Percentiles rank a stretch among this genome's conserved stretches.
phyloP scores from a whole-genome alignment of 1,140 invertebrate genomes.

The Lithobius niger region DNA sequence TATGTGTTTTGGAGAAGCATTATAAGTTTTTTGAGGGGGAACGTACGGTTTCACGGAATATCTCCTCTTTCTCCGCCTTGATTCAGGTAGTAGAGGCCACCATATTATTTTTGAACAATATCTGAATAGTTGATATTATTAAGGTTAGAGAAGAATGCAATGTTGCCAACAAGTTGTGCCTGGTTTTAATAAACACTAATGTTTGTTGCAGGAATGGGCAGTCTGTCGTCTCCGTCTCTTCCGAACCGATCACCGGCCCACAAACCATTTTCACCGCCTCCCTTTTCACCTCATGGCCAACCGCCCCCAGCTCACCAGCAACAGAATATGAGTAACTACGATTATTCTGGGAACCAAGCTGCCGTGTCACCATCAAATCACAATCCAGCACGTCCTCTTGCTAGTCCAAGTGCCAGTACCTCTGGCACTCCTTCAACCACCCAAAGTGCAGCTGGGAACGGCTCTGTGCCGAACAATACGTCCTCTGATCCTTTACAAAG shows the following conservation, averaged over 20 bases:
- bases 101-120: too few relatives aligned
- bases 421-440: slow-evolving; percentile 5
- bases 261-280: slow-evolving; percentile 17
- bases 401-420: background rate
- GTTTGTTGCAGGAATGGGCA: too few relatives aligned
- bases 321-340: background rate
- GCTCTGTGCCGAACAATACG: slow-evolving; percentile 5
- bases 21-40: too few relatives aligned
- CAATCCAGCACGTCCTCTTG: background rate
- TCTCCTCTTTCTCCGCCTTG: too few relatives aligned
- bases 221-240: slow-evolving; percentile 13
- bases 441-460: slow-evolving; percentile 7
- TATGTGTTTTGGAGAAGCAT: too few relatives aligned
- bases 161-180: too few relatives aligned
- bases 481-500: slow-evolving; percentile 23
- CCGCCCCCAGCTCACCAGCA: slow-evolving; percentile 12
- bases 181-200: too few relatives aligned
- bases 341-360: background rate
- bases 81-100: too few relatives aligned
- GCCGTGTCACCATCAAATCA: background rate
- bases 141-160: too few relatives aligned
- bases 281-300: slow-evolving; percentile 5
- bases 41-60: too few relatives aligned
- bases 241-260: slow-evolving; percentile 18
- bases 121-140: too few relatives aligned